These are phyloP conservation scores for Xestia c-nigrum DNA, from an alignment of 2,888 invertebrate genomes.

Conservation along the genomic window DNA sequence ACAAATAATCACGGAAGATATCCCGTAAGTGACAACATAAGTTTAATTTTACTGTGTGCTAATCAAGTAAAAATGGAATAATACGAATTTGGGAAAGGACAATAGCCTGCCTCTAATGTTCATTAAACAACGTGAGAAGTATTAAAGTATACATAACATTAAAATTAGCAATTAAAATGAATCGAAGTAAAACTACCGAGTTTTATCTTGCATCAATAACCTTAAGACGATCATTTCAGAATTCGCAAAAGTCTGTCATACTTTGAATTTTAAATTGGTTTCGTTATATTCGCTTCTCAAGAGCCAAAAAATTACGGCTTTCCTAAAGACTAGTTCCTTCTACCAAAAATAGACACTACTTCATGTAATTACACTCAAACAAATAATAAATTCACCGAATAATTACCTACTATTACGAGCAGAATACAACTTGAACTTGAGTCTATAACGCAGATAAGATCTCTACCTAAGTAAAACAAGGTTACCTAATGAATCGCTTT, in stretches of 20 bases:
- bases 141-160: neutral
- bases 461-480: slow-evolving; percentile 60
- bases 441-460: slow-evolving; percentile 63
- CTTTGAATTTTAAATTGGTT: neutral
- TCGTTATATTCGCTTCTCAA: neutral
- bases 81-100: slow-evolving; percentile 5
- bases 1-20: too few species aligned
- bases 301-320: neutral
- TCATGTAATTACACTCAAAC: slow-evolving; percentile 5
- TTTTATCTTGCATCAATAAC: neutral
- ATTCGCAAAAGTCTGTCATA: neutral
- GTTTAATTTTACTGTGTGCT: too few species aligned
- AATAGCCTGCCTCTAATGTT: neutral
- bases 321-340: too few species aligned
- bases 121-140: slow-evolving; percentile 13
- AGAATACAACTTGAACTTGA: slow-evolving; percentile 69
- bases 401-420: slow-evolving; percentile 41
- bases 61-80: neutral
- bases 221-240: neutral
- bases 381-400: slow-evolving; percentile 50
- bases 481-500: slow-evolving; percentile 56
- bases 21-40: too few species aligned
- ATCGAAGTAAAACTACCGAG: neutral
- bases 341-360: slow-evolving; percentile 1
- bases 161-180: neutral